Base-by-base conservation (phyloP, 2,797 vertebrate genomes). In the Cyclopterus lumpus region DNA sequence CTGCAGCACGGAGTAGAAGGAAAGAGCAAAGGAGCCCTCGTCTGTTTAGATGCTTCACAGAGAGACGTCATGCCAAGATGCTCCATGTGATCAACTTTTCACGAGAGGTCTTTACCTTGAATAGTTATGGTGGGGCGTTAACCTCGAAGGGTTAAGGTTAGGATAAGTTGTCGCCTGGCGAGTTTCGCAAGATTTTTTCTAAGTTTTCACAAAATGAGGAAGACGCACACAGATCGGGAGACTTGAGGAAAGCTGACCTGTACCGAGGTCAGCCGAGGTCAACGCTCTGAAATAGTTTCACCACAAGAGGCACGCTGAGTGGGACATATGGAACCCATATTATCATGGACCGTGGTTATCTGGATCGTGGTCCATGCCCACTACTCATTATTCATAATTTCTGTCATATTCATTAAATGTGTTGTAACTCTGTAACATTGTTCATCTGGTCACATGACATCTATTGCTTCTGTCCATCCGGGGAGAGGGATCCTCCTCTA, bases 1-100 rank as follows among this genome's bases (percentile, higher is more conserved):
- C 75, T 86, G 87, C 88, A 86, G 83, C 74, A 84, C 73, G 73
- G 75, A 84, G 83, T 83, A 2, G 34, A 8, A 34, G 8, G 36
- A 11, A 5, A 14, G 11, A 82, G 63, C 73, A 82, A 83, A 24
- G 6, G 49, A 83, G 66, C 75, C 82, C 77, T 78, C 75, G 84
- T 89, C 68, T 77, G 81, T 88, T 87, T 80, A 79, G 48, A 69
- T 58, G 67, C 55, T 75, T 61, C 24, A 69, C 46, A 58, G 34
- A 53, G 51, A 53, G 51, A 15, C 22, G 44, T 46, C 20, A 20
- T 48, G 46, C n/a, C 18, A 48, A 7, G 46, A 48, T 48, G 46
- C 11, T 26, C 53, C 1, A 26, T 26, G 24, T 24, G 10, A 7
- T 2, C 24, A 26, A 53, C n/a, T 22, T n/a, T 18, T 48, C 18